Evolutionary conservation across 1,140 invertebrate species (phyloP).

Genomic region (Psilanteris sp.): DNA sequence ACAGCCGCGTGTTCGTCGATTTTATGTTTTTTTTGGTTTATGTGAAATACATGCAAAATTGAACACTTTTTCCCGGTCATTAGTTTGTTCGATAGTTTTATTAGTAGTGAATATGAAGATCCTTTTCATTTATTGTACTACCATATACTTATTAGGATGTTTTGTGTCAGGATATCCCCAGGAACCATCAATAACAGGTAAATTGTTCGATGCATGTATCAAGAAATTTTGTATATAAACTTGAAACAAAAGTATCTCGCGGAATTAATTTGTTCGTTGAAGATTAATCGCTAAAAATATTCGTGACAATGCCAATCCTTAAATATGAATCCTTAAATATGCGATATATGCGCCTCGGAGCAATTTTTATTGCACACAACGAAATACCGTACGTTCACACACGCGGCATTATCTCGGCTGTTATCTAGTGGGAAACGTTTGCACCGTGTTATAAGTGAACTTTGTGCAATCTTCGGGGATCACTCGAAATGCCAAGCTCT

Average conservation of each 20-base stretch:
- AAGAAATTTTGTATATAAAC: no score
- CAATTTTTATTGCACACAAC: slow-evolving; percentile 26
- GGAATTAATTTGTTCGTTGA: no score
- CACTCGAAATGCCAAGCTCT: slow-evolving; percentile 30
- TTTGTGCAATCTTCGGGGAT: slow-evolving; percentile 22
- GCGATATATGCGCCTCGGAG: slow-evolving; percentile 13
- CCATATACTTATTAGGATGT: slow-evolving; percentile 63
- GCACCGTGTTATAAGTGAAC: slow-evolving; percentile 23
- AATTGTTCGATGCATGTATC: no score
- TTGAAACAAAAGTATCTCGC: no score
- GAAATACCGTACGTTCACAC: slow-evolving; percentile 38
- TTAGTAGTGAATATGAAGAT: slow-evolving; percentile 69
- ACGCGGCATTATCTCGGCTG: slow-evolving; percentile 11
- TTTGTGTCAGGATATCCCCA: slow-evolving; percentile 75
- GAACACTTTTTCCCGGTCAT: slow-evolving; percentile 15
- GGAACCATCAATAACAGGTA: slow-evolving; percentile 73
- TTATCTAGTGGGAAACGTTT: slow-evolving; percentile 39
- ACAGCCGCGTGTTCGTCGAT: background rate
- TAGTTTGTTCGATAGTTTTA: slow-evolving; percentile 34
- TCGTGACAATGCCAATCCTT: background rate
- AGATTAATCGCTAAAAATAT: no score
- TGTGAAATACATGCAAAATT: slow-evolving; percentile 49
- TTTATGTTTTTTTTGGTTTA: slow-evolving; percentile 16
- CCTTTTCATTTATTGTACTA: slow-evolving; percentile 60
- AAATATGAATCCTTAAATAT: no score